phyloP scores from a whole-genome alignment of 2,888 invertebrate species.

The Maniola hyperantus region DNA sequence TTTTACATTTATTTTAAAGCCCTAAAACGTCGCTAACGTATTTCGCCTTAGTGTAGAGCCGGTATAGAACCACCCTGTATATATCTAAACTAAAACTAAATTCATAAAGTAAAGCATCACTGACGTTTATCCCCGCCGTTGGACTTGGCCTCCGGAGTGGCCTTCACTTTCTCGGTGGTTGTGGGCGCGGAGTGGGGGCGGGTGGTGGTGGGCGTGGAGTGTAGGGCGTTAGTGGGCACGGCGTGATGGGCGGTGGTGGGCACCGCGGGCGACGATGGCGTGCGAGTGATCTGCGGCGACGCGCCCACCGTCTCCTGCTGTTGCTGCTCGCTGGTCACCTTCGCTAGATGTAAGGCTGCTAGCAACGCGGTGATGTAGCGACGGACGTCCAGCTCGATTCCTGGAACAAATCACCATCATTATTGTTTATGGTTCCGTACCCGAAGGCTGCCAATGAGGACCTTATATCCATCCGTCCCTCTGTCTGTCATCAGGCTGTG shows the following conservation, averaged over 20 bases:
- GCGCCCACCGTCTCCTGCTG: conserved; percentile 44
- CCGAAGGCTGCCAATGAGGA: no score
- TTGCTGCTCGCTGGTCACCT: conserved; percentile 66
- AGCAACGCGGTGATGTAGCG: conserved; percentile 71
- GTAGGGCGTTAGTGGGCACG: conserved; percentile 49
- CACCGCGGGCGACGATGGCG: conserved; percentile 45
- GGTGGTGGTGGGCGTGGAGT: conserved; percentile 49
- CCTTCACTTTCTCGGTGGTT: conserved; percentile 60
- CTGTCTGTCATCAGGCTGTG: no score
- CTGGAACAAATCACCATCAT: conserved; percentile 45
- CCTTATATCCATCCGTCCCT: no score
- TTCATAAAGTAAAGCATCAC: conserved; percentile 47
- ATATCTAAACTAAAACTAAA: conserved; percentile 36
- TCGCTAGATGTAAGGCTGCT: conserved; percentile 72
- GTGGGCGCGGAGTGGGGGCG: conserved; percentile 49
- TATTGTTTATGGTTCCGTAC: no score
- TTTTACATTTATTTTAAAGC: no score
- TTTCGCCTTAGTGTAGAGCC: neutral
- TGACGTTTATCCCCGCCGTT: conserved; percentile 48
- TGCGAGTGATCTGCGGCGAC: conserved; percentile 44
- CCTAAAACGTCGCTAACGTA: neutral
- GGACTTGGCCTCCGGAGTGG: conserved; percentile 71
- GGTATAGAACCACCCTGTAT: neutral
- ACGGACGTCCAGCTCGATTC: conserved; percentile 70
- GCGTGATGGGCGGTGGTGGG: conserved; percentile 42